Conservation (phyloP, 2,888 invertebrate genomes). For the Macrosoma leucophasiata region DNA sequence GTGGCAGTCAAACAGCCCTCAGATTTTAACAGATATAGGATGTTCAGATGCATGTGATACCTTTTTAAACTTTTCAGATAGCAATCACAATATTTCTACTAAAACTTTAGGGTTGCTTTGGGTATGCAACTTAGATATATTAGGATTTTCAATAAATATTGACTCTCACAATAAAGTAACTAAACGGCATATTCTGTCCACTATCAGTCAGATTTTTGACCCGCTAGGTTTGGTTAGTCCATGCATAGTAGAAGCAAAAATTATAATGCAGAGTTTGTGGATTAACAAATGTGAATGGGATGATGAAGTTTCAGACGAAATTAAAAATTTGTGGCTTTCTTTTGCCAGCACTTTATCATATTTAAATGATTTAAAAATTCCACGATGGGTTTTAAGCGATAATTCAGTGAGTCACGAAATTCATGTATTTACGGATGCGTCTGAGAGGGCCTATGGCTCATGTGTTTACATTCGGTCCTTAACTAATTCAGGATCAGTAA, state of each 20-base stretch:
- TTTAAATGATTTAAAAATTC: slow-evolving; percentile 6
- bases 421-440: slow-evolving; percentile 2
- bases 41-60: no score
- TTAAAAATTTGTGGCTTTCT: not conserved
- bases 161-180: no score
- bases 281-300: slow-evolving; percentile 25
- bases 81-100: no score
- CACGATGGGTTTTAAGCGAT: not conserved
- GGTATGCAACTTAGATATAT: no score
- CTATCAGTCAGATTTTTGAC: slow-evolving; percentile 27
- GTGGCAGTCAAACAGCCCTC: slow-evolving; percentile 23
- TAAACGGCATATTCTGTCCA: no score
- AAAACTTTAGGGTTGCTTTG: no score
- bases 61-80: no score
- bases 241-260: slow-evolving; percentile 25
- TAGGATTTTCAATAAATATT: no score
- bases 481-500: no score
- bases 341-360: slow-evolving; percentile 1
- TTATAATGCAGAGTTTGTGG: slow-evolving; percentile 27
- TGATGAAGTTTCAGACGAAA: slow-evolving; percentile 7
- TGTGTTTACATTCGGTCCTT: no score
- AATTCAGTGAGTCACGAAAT: not conserved
- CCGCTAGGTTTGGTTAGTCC: slow-evolving; percentile 21
- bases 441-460: slow-evolving; percentile 2
- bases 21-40: slow-evolving; percentile 7